Conservation (phyloP, 1,140 invertebrate species). For the Caenorhabditis briggsae region DNA sequence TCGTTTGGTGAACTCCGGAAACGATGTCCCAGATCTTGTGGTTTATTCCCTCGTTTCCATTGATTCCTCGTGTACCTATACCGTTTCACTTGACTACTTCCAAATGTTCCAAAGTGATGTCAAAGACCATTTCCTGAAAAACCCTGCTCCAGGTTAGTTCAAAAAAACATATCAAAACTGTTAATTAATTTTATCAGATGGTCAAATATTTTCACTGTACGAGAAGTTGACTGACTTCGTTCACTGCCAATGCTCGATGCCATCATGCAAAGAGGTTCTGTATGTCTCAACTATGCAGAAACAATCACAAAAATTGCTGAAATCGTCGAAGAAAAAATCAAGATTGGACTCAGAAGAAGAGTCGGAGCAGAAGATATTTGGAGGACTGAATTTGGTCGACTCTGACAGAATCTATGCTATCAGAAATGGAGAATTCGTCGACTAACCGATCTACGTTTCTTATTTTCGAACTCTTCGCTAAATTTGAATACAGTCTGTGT, state of each 20-base stretch:
- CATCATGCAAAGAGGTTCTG: neutral
- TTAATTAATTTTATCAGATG: neutral
- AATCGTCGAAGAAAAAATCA: neutral
- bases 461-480: too few species aligned
- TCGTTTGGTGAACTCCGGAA: neutral
- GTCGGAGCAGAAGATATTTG: too few species aligned
- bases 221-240: neutral
- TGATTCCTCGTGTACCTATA: neutral
- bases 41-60: neutral
- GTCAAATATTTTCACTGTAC: neutral
- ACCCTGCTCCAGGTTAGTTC: neutral
- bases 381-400: too few species aligned
- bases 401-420: too few species aligned
- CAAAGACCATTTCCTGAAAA: neutral
- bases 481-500: too few species aligned
- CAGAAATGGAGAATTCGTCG: too few species aligned
- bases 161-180: neutral
- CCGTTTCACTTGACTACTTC: neutral
- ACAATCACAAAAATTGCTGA: neutral
- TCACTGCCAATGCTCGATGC: neutral
- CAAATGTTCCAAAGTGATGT: conserved; percentile 8
- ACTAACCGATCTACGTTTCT: too few species aligned
- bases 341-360: neutral
- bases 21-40: neutral
- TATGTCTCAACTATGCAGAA: neutral